Conservation (phyloP, 2,888 invertebrate genomes). For the Apantesis nais region DNA sequence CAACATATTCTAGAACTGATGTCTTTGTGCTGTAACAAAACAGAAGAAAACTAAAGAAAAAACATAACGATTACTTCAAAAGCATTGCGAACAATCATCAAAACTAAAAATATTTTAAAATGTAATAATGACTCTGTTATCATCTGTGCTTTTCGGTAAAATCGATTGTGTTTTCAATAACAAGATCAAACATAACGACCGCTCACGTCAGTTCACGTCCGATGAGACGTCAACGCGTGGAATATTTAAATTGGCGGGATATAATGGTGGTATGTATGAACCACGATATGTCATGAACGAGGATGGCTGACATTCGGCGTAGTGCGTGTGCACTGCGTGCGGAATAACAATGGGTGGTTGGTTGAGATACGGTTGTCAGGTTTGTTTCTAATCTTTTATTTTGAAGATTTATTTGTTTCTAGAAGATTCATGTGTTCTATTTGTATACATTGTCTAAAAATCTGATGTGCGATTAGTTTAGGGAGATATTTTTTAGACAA, state of each 20-base stretch:
- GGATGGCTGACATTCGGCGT: slow-evolving; percentile 45
- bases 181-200: slow-evolving; percentile 36
- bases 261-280: slow-evolving; percentile 28
- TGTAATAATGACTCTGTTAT: background rate
- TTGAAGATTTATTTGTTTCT: slow-evolving; percentile 1
- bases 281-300: slow-evolving; percentile 36
- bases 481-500: background rate
- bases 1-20: too few species aligned
- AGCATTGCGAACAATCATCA: background rate
- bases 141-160: slow-evolving; percentile 34
- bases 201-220: slow-evolving; percentile 38
- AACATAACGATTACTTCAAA: too few species aligned
- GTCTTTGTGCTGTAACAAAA: too few species aligned
- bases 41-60: too few species aligned
- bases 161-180: slow-evolving; percentile 47
- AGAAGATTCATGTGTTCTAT: background rate
- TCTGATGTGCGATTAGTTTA: background rate
- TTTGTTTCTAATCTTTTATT: slow-evolving; percentile 4
- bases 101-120: background rate
- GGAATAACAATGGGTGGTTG: slow-evolving; percentile 34
- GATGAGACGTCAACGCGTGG: slow-evolving; percentile 45
- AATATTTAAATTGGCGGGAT: slow-evolving; percentile 45
- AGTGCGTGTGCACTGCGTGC: slow-evolving; percentile 35
- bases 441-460: background rate
- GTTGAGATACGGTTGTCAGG: slow-evolving; percentile 7